phyloP scores from a whole-genome alignment of 2,113 vertebrate species.

The Coregonus clupeaformis region DNA sequence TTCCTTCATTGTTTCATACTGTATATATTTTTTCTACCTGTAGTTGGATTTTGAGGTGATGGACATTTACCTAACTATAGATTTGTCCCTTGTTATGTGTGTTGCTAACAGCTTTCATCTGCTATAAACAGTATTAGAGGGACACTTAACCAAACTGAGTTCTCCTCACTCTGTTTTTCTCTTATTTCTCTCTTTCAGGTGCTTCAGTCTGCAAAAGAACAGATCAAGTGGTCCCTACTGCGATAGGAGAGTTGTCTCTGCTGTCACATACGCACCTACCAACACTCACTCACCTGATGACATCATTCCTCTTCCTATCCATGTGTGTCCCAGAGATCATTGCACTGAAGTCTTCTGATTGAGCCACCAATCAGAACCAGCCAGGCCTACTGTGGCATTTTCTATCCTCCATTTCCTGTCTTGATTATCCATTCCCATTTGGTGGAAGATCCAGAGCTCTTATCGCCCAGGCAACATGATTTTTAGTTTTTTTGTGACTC shows the following conservation, averaged over 20 bases:
- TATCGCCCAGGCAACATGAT: neutral
- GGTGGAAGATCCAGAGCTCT: neutral
- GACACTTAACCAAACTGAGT: neutral
- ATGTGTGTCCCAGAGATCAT: constrained; percentile 1
- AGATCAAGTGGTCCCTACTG: constrained; percentile 93
- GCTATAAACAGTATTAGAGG: no score
- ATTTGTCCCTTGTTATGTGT: no score
- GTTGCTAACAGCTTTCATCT: no score
- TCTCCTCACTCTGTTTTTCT: constrained; percentile 13
- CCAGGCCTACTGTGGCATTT: neutral
- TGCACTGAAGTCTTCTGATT: neutral
- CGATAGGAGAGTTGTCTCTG: constrained; percentile 72
- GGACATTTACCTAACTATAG: no score
- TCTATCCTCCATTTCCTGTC: neutral
- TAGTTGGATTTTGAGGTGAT: no score
- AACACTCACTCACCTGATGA: neutral
- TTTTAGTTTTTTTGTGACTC: neutral
- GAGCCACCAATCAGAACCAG: neutral
- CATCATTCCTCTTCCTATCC: neutral
- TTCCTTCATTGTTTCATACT: no score
- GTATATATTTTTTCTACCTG: no score
- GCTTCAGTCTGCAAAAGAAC: constrained; percentile 90
- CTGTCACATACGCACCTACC: neutral
- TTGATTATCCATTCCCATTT: neutral
- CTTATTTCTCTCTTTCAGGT: constrained; percentile 71